Conservation (phyloP, 2,888 invertebrate species). For the Ennomos erosarius region DNA sequence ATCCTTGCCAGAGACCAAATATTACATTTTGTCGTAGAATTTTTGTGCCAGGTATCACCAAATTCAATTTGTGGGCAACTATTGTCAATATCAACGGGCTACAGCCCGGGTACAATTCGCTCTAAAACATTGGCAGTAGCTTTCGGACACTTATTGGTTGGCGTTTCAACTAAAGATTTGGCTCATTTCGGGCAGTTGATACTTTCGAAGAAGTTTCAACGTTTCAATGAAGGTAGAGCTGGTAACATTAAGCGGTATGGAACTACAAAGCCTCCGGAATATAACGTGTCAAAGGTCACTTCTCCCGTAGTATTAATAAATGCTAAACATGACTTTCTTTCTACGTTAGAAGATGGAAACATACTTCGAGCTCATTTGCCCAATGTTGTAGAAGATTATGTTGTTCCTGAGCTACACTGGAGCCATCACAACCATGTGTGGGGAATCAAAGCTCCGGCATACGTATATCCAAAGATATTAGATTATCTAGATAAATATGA, state of each 20-base stretch:
- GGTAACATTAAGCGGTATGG: constrained; percentile 69
- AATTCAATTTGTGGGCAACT: constrained; percentile 83
- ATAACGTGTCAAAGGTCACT: constrained; percentile 62
- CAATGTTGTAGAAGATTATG: constrained; percentile 84
- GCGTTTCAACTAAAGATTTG: constrained; percentile 74
- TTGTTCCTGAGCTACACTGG: constrained; percentile 81
- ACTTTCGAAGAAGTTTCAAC: constrained; percentile 60
- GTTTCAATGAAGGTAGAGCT: constrained; percentile 66
- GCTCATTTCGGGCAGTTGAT: constrained; percentile 84
- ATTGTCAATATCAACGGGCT: constrained; percentile 85
- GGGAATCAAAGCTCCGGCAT: constrained; percentile 59
- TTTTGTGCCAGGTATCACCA: constrained; percentile 66
- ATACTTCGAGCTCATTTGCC: constrained; percentile 81
- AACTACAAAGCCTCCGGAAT: constrained; percentile 60
- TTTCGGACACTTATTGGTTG: constrained; percentile 81
- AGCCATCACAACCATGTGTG: constrained; percentile 75
- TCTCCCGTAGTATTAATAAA: constrained; percentile 70
- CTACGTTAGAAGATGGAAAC: constrained; percentile 83
- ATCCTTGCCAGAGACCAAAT: constrained; percentile 85
- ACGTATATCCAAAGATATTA: constrained; percentile 62
- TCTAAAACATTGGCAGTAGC: constrained; percentile 80
- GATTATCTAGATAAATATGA: constrained; percentile 55
- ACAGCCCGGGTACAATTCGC: constrained; percentile 80
- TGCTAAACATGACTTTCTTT: constrained; percentile 86
- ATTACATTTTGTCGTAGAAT: constrained; percentile 66